Base-by-base conservation (phyloP, 2,797 vertebrate genomes). In the Urocyon cinereoargenteus region DNA sequence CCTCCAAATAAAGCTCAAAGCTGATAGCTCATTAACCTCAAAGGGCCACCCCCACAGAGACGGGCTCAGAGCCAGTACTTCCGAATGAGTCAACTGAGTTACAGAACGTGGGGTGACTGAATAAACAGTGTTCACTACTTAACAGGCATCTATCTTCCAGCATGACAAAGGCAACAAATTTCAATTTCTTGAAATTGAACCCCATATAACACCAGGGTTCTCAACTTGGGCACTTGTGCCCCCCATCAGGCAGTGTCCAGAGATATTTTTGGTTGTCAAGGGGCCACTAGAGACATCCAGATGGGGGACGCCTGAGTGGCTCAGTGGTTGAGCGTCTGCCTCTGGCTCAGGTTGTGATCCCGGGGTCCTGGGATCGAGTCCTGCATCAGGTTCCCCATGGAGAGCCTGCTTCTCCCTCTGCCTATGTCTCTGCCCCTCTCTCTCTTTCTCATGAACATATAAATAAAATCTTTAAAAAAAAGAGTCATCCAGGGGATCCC, bases 131-230 rank as follows among this genome's bases (percentile, higher is more conserved):
- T 12, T 19, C 11, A 53, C 64, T 2, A 0, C 2, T 14, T 2
- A 57, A 34, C 0, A 51, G 73, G n/a, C 19, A 14, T 5, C 70
- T 36, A 14, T 5, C 70, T 36, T 19, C 8, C 19, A 13, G 21
- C 11, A 5, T 0, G 5, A 36, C 36, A 2, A 13, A 68, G 62
- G 1, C n/a, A 24, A 3, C 49, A 31, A 0, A 4, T 61, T 15
- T 34, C 51, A 55, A 4, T 3, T 5, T 55, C 8, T 12, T 68
- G 81, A 86, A 26, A 79, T 0, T 0, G n/a, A 90, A 59, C 16
- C 86, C 21, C 49, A 7, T 0, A 1, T 0, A 45, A 26, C 62
- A 24, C 21, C 16, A 13, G 10, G 18, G 3, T 53, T 57, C 70
- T 78, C 73, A 9, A 3, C 10, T 0, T 22, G 51, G 45, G 26